Conservation (phyloP, 2,888 invertebrate genomes). For the Enchytraeus crypticus region DNA sequence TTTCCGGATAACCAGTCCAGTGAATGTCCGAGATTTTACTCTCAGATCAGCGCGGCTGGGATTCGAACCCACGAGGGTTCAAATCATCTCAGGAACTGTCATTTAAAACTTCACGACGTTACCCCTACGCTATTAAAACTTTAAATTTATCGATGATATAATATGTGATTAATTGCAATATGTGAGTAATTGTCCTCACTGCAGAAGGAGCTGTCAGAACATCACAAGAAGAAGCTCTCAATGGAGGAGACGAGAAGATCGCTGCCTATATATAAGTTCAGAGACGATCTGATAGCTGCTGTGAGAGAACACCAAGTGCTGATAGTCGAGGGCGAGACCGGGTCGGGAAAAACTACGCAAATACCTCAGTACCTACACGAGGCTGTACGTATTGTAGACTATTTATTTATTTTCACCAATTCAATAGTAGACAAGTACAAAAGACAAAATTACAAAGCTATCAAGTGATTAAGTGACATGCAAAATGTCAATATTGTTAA, state of each 20-base stretch:
- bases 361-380: slow-evolving; percentile 55
- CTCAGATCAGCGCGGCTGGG: too few relatives aligned
- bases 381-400: slow-evolving; percentile 45
- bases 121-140: too few relatives aligned
- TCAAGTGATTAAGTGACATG: too few relatives aligned
- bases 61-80: too few relatives aligned
- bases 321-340: slow-evolving; percentile 83
- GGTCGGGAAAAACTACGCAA: slow-evolving; percentile 57
- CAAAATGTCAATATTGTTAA: too few relatives aligned
- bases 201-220: neutral
- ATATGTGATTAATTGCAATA: neutral
- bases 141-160: neutral
- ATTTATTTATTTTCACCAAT: too few relatives aligned
- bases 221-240: slow-evolving; percentile 56
- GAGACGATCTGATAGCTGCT: slow-evolving; percentile 53
- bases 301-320: slow-evolving; percentile 54
- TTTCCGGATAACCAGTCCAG: too few relatives aligned
- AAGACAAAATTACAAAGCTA: too few relatives aligned
- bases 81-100: too few relatives aligned
- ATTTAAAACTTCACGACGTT: too few relatives aligned
- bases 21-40: too few relatives aligned
- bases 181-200: neutral
- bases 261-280: slow-evolving; percentile 84
- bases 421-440: too few relatives aligned
- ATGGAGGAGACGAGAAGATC: slow-evolving; percentile 86